These are phyloP conservation scores for Onychomys arenicola DNA, from an alignment of 2,797 vertebrate genomes.

Conservation along the genomic window DNA sequence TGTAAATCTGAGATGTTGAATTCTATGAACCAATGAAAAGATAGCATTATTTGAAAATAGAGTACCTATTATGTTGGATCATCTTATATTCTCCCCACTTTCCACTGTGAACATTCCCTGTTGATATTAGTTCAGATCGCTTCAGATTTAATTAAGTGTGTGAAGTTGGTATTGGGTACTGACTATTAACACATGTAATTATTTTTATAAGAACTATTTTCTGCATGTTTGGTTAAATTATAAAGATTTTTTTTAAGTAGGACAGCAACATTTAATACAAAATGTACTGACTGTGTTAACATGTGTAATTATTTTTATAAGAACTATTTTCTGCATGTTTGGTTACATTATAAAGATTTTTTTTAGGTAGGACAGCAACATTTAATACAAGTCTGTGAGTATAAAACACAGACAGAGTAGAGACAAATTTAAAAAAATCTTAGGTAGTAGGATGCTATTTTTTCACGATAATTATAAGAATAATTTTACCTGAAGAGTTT, in stretches of 20 bases:
- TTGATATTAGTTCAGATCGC: not conserved
- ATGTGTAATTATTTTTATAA: not conserved
- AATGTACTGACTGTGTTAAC: not conserved
- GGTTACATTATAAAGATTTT: not conserved
- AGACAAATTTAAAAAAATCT: not conserved
- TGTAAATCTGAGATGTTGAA: not conserved
- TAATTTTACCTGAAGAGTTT: not conserved
- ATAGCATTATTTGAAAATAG: not conserved
- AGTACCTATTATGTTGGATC: not conserved
- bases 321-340: not conserved
- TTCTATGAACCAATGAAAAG: not conserved
- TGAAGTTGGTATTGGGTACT: not conserved
- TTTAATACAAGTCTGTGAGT: not conserved
- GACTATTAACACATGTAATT: not conserved
- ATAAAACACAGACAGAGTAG: not conserved
- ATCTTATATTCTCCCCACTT: not conserved
- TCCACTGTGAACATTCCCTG: not conserved
- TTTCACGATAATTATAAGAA: not conserved
- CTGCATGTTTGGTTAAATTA: not conserved
- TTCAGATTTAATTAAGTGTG: not conserved
- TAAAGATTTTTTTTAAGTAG: not conserved
- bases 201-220: not conserved
- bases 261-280: not conserved
- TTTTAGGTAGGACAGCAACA: not conserved
- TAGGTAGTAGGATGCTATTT: not conserved